Base-by-base conservation (phyloP, 2,797 vertebrate species). In the Tadarida brasiliensis region DNA sequence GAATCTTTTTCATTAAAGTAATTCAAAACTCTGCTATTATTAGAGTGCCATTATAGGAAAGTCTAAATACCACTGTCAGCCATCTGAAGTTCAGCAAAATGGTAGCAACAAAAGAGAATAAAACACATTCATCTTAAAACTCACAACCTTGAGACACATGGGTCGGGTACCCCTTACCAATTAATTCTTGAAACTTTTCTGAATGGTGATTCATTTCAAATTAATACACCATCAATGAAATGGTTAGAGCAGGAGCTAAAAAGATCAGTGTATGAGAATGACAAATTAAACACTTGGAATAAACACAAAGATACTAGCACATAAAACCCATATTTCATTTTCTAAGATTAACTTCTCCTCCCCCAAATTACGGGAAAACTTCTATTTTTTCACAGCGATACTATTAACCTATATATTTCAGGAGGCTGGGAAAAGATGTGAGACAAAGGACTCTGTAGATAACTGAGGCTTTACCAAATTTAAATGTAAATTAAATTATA, bases 1-100 rank as follows among this genome's bases (percentile, higher is more conserved):
- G 94, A 93, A 93, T 92, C 91, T 94, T 95, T 96, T 94, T 97
- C 74, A 96, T 96, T 94, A 95, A 95, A 95, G 86, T 87, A 92
- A 94, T 94, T 97, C 88, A 78, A 96, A 96, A 90, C 68, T 78
- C 90, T 92, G 30, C 81, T 95, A 90, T 91, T 96, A 91, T 95
- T 94, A 96, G 92, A 96, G 51, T 94, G 63, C 33, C 87, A 92
- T 86, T 94, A 70, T 44, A 92, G 74, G 74, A 92, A 97, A 95
- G 16, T 93, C 81, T 77, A 94, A 95, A 90, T 87, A 68, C 57
- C 89, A 11, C 82, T 14, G 10, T 93, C 94, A 96, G 1, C 91
- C 93, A 96, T 68, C 78, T 86, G 47, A 95, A 96, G 87, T 86
- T 92, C 83, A 95, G 74, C 54, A 92, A 97, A 93, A 92, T 74